Percentiles rank a stretch among this genome's conserved stretches.
Conservation (phyloP, 1,140 invertebrate species). For the Hypothenemus hampei region DNA sequence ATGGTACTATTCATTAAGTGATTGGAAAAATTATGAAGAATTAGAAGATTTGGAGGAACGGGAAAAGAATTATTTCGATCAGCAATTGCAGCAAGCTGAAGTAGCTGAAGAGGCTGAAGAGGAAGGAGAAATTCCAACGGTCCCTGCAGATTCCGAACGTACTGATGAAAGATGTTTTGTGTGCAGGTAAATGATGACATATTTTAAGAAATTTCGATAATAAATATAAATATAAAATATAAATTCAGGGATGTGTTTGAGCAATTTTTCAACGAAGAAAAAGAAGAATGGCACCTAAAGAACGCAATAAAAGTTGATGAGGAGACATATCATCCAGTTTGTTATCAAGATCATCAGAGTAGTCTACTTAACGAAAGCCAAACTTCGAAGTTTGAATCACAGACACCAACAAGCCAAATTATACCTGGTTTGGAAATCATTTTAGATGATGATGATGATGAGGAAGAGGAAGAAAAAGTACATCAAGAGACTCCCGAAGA, state of each 20-base stretch:
- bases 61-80: constrained; percentile 86
- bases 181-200: constrained; percentile 54
- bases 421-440: constrained; percentile 39
- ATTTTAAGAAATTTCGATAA: neutral
- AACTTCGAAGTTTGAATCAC: constrained; percentile 35
- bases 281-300: constrained; percentile 91
- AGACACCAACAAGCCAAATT: constrained; percentile 15
- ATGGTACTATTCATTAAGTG: constrained; percentile 86
- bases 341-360: constrained; percentile 85
- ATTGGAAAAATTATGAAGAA: constrained; percentile 94
- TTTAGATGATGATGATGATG: constrained; percentile 43
- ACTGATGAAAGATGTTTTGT: constrained; percentile 71
- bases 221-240: neutral
- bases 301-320: constrained; percentile 74
- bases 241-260: constrained; percentile 70
- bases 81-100: constrained; percentile 51
- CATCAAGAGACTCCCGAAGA: constrained; percentile 29
- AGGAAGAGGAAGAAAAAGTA: constrained; percentile 34
- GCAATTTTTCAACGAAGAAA: constrained; percentile 91
- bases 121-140: constrained; percentile 56
- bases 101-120: constrained; percentile 47
- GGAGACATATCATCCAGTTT: constrained; percentile 84
- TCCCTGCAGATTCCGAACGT: constrained; percentile 54
- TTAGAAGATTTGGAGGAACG: constrained; percentile 88
- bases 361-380: constrained; percentile 4